phyloP scores from a whole-genome alignment of 2,888 invertebrate genomes.

The Spilarctia lutea region DNA sequence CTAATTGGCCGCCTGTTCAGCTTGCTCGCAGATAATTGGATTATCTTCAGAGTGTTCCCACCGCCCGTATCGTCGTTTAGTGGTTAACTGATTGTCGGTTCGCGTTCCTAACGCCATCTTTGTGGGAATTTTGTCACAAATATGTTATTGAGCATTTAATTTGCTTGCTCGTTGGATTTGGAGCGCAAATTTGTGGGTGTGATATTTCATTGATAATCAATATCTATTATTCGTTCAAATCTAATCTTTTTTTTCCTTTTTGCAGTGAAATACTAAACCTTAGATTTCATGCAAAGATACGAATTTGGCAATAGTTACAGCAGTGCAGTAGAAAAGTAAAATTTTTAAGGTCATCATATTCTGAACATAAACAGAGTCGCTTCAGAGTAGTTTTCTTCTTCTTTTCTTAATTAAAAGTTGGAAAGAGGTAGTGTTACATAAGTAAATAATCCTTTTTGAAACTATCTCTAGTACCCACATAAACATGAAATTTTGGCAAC shows the following conservation, averaged over 20 bases:
- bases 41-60: slow-evolving; percentile 62
- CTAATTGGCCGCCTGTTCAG: slow-evolving; percentile 66
- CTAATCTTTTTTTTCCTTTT: background rate
- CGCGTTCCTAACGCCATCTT: slow-evolving; percentile 37
- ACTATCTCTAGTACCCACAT: background rate
- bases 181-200: slow-evolving; percentile 24
- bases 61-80: slow-evolving; percentile 58
- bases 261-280: no score
- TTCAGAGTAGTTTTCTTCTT: background rate
- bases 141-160: slow-evolving; percentile 51
- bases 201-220: slow-evolving; percentile 21
- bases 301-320: no score
- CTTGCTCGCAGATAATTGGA: slow-evolving; percentile 67
- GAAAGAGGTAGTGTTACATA: background rate
- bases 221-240: background rate
- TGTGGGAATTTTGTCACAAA: slow-evolving; percentile 44
- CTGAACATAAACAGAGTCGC: background rate
- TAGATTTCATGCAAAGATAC: no score
- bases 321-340: no score
- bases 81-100: slow-evolving; percentile 58
- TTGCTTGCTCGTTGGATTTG: slow-evolving; percentile 33
- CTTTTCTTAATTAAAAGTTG: background rate
- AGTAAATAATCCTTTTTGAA: background rate
- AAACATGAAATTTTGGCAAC: background rate
- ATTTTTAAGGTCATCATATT: background rate